Evolutionary conservation across 2,113 vertebrate genomes (phyloP).

Genomic region (Alexandromys fortis): DNA sequence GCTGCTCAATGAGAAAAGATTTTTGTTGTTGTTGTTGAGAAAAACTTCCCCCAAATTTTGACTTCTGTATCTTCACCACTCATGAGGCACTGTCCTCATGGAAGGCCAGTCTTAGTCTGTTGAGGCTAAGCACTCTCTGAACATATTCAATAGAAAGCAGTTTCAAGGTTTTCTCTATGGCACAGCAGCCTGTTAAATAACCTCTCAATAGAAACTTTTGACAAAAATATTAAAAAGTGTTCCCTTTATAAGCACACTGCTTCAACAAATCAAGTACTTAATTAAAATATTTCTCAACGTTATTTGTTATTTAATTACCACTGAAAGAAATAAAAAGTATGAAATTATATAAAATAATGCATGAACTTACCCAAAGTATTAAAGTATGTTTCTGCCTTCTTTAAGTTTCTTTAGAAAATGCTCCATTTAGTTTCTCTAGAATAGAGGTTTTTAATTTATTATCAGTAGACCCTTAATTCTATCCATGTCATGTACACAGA

Average conservation of each 20-base stretch:
- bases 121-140: too few species aligned
- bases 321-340: neutral
- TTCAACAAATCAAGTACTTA: neutral
- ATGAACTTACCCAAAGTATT: neutral
- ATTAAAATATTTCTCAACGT: neutral
- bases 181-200: neutral
- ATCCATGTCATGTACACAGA: neutral
- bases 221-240: neutral
- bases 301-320: neutral
- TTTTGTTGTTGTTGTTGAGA: neutral
- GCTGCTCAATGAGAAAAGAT: neutral
- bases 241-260: neutral
- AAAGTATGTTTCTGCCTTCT: neutral
- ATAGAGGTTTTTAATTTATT: neutral
- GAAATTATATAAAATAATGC: neutral
- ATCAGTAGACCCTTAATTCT: accelerated
- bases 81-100: neutral
- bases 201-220: neutral
- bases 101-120: neutral
- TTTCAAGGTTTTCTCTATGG: neutral
- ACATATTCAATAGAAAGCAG: neutral
- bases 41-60: neutral
- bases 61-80: neutral
- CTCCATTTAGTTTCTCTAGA: neutral
- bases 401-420: neutral